A percentile compares a stretch with the other conserved stretches of the same genome.
These are phyloP conservation scores for Naja naja DNA, from an alignment of 2,113 vertebrate species.

Conservation along the genomic window DNA sequence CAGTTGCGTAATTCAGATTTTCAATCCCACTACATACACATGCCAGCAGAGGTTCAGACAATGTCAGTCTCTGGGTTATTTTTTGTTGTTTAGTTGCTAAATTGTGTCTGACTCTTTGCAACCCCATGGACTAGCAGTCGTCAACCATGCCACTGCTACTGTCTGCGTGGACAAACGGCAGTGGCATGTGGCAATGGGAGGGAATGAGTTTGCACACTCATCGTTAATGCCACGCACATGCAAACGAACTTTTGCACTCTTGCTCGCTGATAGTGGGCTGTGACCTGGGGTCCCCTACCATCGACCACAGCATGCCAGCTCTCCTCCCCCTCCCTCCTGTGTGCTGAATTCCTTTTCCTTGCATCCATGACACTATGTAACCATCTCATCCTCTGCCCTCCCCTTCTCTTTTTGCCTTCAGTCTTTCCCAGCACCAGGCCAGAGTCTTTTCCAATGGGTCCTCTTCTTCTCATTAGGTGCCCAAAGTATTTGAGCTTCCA, in stretches of 20 bases:
- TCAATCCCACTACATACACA: not conserved
- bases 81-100: not conserved
- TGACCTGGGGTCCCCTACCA: too few species aligned
- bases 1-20: not conserved
- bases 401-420: not conserved
- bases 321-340: not conserved
- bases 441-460: not conserved
- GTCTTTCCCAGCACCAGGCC: not conserved
- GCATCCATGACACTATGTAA: not conserved
- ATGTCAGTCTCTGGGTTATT: not conserved
- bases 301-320: not conserved
- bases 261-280: not conserved
- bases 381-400: not conserved
- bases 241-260: not conserved
- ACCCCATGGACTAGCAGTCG: not conserved
- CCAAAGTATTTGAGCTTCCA: not conserved
- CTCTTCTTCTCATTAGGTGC: not conserved
- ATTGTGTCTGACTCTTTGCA: not conserved
- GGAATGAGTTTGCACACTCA: not conserved
- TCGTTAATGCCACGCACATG: not conserved
- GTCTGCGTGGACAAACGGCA: not conserved
- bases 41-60: not conserved
- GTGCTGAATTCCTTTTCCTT: not conserved
- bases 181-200: not conserved
- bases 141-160: not conserved